Evolutionary conservation across 1,140 invertebrate species (phyloP).

Genomic region (Platorchestia sp.): DNA sequence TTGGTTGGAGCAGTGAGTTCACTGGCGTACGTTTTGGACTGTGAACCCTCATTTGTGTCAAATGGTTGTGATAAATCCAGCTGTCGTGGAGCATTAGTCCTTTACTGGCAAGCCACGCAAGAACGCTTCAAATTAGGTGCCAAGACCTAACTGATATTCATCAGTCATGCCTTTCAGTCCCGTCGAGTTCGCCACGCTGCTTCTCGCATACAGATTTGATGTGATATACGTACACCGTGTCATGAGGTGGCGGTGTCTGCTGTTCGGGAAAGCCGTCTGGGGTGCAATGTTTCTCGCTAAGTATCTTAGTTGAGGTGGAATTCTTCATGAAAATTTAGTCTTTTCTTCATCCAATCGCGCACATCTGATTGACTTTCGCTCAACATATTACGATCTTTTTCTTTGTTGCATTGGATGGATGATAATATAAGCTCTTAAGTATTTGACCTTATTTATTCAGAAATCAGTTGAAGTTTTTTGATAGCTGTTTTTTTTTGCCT

Average conservation of each 20-base stretch:
- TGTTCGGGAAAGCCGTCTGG: no score
- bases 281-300: no score
- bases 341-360: no score
- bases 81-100: slow-evolving; percentile 21
- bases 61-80: not conserved
- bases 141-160: slow-evolving; percentile 3
- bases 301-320: not conserved
- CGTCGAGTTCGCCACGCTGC: not conserved
- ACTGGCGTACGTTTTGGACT: not conserved
- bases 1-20: not conserved
- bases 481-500: no score
- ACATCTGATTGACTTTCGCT: no score
- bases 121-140: not conserved
- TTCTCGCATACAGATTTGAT: not conserved
- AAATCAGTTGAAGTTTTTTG: no score
- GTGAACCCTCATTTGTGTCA: slow-evolving; percentile 7
- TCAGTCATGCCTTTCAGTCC: not conserved
- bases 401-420: no score
- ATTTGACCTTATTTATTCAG: no score
- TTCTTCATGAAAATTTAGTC: no score
- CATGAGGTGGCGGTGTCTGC: not conserved
- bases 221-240: not conserved
- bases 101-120: not conserved
- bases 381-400: no score
- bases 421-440: no score